phyloP scores from a whole-genome alignment of 2,113 vertebrate genomes.

The Crotalus horridus region DNA sequence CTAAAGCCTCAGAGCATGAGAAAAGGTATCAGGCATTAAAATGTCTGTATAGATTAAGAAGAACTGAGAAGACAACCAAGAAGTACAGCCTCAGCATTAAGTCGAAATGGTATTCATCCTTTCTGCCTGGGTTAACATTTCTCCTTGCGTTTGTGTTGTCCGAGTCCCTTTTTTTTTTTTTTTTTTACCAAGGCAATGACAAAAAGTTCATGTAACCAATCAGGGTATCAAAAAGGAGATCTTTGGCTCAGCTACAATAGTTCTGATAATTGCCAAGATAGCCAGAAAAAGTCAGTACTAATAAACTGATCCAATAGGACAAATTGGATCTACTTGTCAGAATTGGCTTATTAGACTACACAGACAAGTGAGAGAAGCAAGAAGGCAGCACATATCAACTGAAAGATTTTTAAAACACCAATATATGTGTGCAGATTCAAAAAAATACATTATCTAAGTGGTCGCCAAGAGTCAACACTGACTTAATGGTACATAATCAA shows the following conservation, averaged over 20 bases:
- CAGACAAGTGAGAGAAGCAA: not conserved
- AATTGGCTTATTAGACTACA: not conserved
- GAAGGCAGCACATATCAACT: not conserved
- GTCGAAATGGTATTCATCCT: not conserved
- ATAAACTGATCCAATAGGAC: not conserved
- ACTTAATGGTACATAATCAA: not conserved
- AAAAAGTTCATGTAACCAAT: not conserved
- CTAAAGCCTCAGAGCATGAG: not conserved
- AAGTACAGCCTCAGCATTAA: not conserved
- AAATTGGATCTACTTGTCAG: not conserved
- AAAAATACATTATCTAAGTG: not conserved
- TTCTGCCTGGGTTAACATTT: conserved; percentile 2
- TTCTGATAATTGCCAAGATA: not conserved
- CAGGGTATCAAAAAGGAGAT: not conserved
- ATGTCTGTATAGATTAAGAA: not conserved
- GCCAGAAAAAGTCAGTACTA: not conserved
- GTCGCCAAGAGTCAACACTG: not conserved
- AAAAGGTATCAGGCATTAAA: not conserved
- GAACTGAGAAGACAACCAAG: not conserved
- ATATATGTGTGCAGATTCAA: not conserved
- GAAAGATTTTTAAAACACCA: not conserved
- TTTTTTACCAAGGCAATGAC: not conserved
- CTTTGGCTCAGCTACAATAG: not conserved
- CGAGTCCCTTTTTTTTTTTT: not conserved
- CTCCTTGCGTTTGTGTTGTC: not conserved